Base-by-base conservation (phyloP, 2,888 invertebrate genomes). In the Stenoptilia bipunctidactyla region DNA sequence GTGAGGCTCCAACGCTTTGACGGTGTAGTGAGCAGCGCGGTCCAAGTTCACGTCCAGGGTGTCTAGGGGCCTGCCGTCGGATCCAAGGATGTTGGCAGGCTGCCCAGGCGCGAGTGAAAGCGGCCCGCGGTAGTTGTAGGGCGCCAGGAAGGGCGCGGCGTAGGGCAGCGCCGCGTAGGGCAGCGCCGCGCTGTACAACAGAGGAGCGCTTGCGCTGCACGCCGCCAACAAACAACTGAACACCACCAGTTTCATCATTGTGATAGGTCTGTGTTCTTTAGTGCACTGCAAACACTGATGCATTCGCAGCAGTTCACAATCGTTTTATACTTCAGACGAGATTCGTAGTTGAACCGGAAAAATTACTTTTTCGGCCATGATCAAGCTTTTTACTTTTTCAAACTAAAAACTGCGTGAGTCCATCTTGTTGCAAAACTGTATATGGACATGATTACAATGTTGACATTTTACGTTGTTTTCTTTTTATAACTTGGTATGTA, bases 161-260 rank as follows among this genome's bases (percentile, higher is more conserved):
- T 13, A 41, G 39, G 14, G 13, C 4, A 13, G 14, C 9, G 30
- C 30, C 6, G 6, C 9, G 9, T 56, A 35, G 3, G 65, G 53
- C 2, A 64, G 88, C 87, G 44, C 80, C 75, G 50, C 80, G 87
- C 50, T 30, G 30, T 30, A 30, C 30, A 9, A 3, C 30, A 30
- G 0, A 30, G 6, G 30, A 30, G 3, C 10, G 30, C 10, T 12
- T 4, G 10, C 10, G 88, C 87, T 44, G 80, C 50, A 80, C 87
- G 85, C 71, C 49, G 87, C 87, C 66, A 88, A 52, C 55, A 88
- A 61, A 73, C 87, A 87, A 60, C 85, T 87, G 77, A 89, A 86
- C 69, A 87, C 87, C 83, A 87, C 86, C 84, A 84, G 67, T 61
- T 83, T 82, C 66, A 82, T 62, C 84, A 84, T 84, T 52, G 56